Evolutionary conservation across 2,888 invertebrate genomes (phyloP).

Genomic region (Rhingia rostrata): DNA sequence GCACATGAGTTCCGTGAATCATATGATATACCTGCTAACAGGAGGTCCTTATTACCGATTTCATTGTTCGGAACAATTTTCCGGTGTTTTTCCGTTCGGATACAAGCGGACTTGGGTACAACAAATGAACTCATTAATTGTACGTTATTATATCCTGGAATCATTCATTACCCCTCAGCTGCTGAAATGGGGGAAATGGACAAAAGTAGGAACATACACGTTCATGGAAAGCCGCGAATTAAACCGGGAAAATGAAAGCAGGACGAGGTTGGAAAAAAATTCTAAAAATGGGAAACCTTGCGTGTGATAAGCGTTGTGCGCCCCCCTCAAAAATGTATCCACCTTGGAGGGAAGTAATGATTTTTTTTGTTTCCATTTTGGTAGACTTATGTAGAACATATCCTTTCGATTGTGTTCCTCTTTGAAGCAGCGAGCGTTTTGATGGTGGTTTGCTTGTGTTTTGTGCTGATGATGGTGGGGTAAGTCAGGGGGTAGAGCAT

Average conservation of each 20-base stretch:
- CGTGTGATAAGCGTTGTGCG: conserved; percentile 60
- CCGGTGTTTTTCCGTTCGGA: conserved; percentile 36
- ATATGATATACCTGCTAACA: too few species aligned
- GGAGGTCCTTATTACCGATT: conserved; percentile 42
- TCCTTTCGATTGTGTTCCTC: conserved; percentile 45
- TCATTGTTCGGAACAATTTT: conserved; percentile 50
- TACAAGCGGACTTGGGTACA: conserved; percentile 27
- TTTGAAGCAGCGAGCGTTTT: conserved; percentile 26
- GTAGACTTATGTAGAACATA: conserved; percentile 58
- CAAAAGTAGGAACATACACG: neutral
- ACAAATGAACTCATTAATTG: conserved; percentile 63
- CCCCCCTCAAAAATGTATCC: neutral
- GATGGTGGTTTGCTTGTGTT: conserved; percentile 29
- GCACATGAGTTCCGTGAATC: conserved; percentile 3
- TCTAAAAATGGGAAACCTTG: conserved; percentile 47
- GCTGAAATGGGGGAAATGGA: neutral
- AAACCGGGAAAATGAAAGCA: conserved; percentile 10
- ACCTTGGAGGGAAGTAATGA: neutral
- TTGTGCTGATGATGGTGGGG: neutral
- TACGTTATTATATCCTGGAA: conserved; percentile 68
- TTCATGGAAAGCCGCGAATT: conserved; percentile 7
- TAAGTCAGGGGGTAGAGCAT: neutral
- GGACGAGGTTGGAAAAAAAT: neutral
- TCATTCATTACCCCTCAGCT: conserved; percentile 44
- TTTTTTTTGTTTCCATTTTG: conserved; percentile 27